phyloP scores from a whole-genome alignment of 2,888 invertebrate species.

The Cylindroiulus punctatus region DNA sequence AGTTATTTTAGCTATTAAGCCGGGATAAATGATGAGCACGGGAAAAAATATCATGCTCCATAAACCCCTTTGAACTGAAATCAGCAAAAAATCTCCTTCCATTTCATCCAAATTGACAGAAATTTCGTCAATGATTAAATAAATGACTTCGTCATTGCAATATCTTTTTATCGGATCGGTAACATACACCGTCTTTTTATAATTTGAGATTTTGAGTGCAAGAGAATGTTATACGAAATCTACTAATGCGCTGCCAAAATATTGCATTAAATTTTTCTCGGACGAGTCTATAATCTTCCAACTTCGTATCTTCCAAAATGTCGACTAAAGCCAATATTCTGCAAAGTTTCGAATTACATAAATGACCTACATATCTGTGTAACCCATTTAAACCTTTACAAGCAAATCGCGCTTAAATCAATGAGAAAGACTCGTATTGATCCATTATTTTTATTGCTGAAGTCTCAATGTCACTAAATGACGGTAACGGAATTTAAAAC shows the following conservation, averaged over 20 bases:
- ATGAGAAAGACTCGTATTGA: not conserved
- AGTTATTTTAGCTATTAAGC: conserved; percentile 37
- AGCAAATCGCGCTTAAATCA: not conserved
- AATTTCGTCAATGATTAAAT: conserved; percentile 19
- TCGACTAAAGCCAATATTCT: not conserved
- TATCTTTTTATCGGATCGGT: no score
- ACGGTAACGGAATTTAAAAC: not conserved
- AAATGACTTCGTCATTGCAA: not conserved
- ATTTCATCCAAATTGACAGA: not conserved
- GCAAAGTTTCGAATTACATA: not conserved
- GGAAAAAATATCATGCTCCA: conserved; percentile 38
- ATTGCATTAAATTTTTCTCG: not conserved
- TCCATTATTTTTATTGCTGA: not conserved
- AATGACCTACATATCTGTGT: not conserved
- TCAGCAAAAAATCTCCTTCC: conserved; percentile 36
- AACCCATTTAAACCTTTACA: not conserved
- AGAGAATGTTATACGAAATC: no score
- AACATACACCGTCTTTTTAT: not conserved
- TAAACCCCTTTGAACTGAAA: conserved; percentile 23
- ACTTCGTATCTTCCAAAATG: not conserved
- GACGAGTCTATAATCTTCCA: not conserved
- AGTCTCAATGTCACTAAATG: not conserved
- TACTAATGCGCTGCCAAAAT: not conserved
- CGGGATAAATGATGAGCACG: conserved; percentile 25
- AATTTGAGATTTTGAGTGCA: not conserved